A percentile compares a stretch with the other conserved stretches of the same genome.
These are phyloP conservation scores for Zingel zingel DNA, from an alignment of 2,113 vertebrate species.

Conservation along the genomic window DNA sequence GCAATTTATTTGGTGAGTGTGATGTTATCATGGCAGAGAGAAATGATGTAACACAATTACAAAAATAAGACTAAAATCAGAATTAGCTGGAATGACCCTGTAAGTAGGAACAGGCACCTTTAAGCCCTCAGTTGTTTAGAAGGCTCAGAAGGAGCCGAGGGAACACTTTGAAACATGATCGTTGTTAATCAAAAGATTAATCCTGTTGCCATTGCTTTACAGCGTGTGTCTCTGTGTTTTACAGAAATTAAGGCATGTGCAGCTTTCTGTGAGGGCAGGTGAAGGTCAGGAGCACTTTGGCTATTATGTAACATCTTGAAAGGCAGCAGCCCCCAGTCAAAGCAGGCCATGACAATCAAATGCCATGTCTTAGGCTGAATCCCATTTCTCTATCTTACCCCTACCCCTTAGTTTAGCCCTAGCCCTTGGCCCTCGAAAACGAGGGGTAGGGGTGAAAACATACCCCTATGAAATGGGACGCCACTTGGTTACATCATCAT, in stretches of 20 bases:
- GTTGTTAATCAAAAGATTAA: neutral
- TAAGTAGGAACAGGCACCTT: neutral
- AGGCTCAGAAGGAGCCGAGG: neutral
- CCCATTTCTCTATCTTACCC: too few species aligned
- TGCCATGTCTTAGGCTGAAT: conserved; percentile 21
- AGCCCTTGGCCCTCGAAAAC: too few species aligned
- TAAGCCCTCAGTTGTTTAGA: neutral
- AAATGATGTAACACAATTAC: neutral
- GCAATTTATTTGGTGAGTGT: neutral
- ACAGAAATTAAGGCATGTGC: neutral
- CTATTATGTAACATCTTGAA: conserved; percentile 9
- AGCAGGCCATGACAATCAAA: neutral
- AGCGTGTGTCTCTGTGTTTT: neutral
- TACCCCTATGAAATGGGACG: too few species aligned
- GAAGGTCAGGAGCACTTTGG: conserved; percentile 13
- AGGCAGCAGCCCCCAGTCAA: conserved; percentile 14
- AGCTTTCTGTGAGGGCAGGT: conserved; percentile 6
- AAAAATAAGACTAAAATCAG: neutral
- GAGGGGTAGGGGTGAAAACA: too few species aligned
- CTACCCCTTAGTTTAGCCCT: too few species aligned
- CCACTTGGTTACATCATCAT: too few species aligned
- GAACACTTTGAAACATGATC: neutral
- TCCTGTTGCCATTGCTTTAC: neutral
- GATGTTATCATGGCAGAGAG: neutral
- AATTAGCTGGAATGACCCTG: neutral